phyloP scores from a whole-genome alignment of 2,113 vertebrate species.

The Hippocampus guttulatus region DNA sequence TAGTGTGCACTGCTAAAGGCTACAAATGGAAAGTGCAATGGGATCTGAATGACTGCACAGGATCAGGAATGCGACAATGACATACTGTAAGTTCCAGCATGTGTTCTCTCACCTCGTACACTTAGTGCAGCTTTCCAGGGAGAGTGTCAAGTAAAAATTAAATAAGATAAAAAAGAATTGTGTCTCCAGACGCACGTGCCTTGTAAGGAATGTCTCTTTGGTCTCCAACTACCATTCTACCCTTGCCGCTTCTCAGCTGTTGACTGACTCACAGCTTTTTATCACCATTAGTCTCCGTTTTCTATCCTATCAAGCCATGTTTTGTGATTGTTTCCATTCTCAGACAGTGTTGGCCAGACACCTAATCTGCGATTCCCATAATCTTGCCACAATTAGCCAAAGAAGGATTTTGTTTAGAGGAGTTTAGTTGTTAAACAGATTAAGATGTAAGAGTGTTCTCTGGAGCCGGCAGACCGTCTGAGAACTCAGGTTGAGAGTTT shows the following conservation, averaged over 20 bases:
- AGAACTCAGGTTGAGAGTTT: constrained; percentile 29
- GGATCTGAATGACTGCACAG: background rate
- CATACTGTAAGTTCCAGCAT: background rate
- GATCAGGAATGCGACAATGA: background rate
- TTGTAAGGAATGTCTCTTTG: constrained; percentile 66
- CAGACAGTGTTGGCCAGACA: background rate
- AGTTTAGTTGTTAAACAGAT: constrained; percentile 30
- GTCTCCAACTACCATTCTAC: constrained; percentile 68
- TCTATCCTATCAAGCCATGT: constrained; percentile 26
- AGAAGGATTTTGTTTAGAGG: constrained; percentile 11
- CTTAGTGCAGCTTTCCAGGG: constrained; percentile 4
- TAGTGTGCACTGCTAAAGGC: too few relatives aligned
- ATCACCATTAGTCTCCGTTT: constrained; percentile 29
- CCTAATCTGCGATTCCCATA: constrained; percentile 8
- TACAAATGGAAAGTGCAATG: too few relatives aligned
- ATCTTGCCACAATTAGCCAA: constrained; percentile 19
- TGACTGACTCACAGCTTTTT: constrained; percentile 42
- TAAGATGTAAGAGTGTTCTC: constrained; percentile 17
- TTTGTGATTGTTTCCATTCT: background rate
- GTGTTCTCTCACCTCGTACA: constrained; percentile 2
- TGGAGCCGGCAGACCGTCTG: constrained; percentile 25
- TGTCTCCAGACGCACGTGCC: constrained; percentile 72
- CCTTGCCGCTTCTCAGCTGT: constrained; percentile 42
- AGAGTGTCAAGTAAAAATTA: constrained; percentile 50
- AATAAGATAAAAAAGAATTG: constrained; percentile 65